Percentiles rank a stretch among this genome's conserved stretches.
Evolutionary conservation across 2,113 vertebrate species (phyloP).

Genomic region (Ellobius talpinus): DNA sequence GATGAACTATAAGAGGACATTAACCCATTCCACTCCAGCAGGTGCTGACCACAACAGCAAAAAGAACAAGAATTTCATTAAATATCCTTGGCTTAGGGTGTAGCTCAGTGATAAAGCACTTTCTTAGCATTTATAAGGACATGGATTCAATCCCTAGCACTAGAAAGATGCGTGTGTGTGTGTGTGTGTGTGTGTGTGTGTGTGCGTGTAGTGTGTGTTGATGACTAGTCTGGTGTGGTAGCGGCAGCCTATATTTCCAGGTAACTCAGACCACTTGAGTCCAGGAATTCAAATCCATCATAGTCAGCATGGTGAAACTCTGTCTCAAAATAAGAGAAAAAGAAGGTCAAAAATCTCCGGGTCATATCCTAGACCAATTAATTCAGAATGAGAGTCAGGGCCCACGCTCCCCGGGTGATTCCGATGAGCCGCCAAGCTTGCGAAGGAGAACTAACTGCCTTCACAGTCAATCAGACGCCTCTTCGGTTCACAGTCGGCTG

Average conservation of each 20-base stretch:
- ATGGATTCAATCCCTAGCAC: not conserved
- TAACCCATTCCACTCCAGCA: not conserved
- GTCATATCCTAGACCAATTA: not conserved
- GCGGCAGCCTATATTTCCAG: not conserved
- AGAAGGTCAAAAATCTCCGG: not conserved
- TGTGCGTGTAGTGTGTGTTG: not conserved
- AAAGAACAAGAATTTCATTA: not conserved
- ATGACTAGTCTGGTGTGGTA: not conserved
- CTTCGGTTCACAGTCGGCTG: not conserved
- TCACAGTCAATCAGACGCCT: conserved; percentile 31
- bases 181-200: not conserved
- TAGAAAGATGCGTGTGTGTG: not conserved
- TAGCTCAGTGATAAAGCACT: not conserved
- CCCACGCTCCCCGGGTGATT: not conserved
- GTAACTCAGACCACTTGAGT: not conserved
- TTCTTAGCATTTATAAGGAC: not conserved
- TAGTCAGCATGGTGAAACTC: not conserved
- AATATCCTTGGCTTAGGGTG: not conserved
- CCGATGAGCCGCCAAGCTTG: conserved; percentile 1
- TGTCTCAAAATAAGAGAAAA: not conserved
- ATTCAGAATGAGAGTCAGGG: not conserved
- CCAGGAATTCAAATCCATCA: not conserved
- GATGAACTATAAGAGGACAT: too few species aligned
- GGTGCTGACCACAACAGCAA: not conserved
- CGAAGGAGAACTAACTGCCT: conserved; percentile 9